Percentiles rank a stretch among this genome's conserved stretches.
These are phyloP conservation scores for Phyllotreta striolata DNA, from an alignment of 2,888 invertebrate species.

Conservation along the genomic window DNA sequence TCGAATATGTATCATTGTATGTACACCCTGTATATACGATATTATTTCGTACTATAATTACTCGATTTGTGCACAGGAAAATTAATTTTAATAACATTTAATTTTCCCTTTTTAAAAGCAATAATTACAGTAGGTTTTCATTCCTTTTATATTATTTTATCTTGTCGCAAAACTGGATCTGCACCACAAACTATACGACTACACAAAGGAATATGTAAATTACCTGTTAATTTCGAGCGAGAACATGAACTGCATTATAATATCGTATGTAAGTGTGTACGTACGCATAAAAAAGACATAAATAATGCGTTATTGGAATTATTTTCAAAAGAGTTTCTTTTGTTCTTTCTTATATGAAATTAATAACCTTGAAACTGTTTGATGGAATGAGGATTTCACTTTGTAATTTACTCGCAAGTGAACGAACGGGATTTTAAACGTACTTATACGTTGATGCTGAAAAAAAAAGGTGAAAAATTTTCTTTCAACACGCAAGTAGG, in stretches of 20 bases:
- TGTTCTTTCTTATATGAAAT: slow-evolving; percentile 5
- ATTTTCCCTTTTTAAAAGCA: neutral
- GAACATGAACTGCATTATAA: slow-evolving; percentile 23
- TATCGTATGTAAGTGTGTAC: slow-evolving; percentile 11
- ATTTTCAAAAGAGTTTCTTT: neutral
- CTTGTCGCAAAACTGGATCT: slow-evolving; percentile 30
- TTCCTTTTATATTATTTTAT: neutral
- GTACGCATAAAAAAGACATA: no score
- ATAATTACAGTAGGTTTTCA: neutral
- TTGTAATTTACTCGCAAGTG: slow-evolving; percentile 18
- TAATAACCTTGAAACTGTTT: slow-evolving; percentile 8
- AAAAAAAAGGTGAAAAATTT: neutral
- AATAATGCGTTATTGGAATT: slow-evolving; percentile 27
- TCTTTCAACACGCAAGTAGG: slow-evolving; percentile 3
- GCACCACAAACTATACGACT: slow-evolving; percentile 6
- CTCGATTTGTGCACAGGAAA: neutral
- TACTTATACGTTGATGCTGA: neutral
- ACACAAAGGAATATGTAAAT: slow-evolving; percentile 32
- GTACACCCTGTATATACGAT: slow-evolving; percentile 2
- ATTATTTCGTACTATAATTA: neutral
- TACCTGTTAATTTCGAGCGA: slow-evolving; percentile 27
- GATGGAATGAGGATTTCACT: slow-evolving; percentile 19
- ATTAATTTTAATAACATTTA: neutral
- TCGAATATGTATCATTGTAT: slow-evolving; percentile 4
- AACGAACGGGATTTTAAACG: slow-evolving; percentile 1